Evolutionary conservation across 2,797 vertebrate species (phyloP).

Genomic region (Parauchenoglanis ngamensis): DNA sequence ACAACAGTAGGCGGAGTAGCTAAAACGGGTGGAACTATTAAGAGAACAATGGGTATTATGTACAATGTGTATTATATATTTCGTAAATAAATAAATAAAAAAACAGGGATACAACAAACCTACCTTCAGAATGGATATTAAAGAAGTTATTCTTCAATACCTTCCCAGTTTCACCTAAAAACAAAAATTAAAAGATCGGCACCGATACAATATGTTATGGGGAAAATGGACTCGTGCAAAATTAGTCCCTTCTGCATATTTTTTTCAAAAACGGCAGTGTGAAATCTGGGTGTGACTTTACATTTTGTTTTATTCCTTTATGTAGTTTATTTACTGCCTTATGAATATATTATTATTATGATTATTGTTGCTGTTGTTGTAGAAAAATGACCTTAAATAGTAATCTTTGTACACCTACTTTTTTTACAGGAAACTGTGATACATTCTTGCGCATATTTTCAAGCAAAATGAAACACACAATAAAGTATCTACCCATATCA

Average conservation of each 20-base stretch:
- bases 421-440: background rate
- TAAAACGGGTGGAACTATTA: background rate
- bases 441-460: background rate
- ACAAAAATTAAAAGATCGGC: background rate
- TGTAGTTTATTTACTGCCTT: background rate
- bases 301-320: background rate
- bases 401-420: too few species aligned
- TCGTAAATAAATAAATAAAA: background rate
- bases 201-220: background rate
- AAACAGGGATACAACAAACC: constrained; percentile 44
- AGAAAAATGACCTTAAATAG: too few species aligned
- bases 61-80: background rate
- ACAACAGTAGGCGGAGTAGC: background rate
- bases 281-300: background rate
- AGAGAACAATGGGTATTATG: background rate
- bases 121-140: constrained; percentile 80
- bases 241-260: background rate
- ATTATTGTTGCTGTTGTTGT: too few species aligned
- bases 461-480: background rate
- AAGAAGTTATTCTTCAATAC: constrained; percentile 67
- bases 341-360: background rate
- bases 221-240: background rate
- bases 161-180: constrained; percentile 68
- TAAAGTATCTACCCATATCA: background rate
- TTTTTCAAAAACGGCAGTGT: background rate